Evolutionary conservation across 2,113 vertebrate genomes (phyloP).

Genomic region (Ondatra zibethicus): DNA sequence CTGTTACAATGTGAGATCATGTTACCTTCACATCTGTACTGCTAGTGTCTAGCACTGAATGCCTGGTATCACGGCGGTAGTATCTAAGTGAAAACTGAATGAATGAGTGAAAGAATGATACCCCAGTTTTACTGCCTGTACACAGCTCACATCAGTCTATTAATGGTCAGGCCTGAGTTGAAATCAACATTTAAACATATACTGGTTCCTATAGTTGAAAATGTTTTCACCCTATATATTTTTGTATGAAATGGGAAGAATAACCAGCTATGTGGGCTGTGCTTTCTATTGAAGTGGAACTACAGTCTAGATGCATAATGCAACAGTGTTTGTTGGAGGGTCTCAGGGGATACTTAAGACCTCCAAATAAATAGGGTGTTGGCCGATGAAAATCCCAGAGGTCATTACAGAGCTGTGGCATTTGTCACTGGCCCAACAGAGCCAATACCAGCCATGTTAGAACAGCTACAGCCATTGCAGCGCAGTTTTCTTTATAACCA

Average conservation of each 20-base stretch:
- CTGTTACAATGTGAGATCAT: constrained; percentile 18
- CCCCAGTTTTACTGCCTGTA: constrained; percentile 9
- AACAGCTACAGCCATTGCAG: constrained; percentile 2
- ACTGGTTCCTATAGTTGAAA: constrained; percentile 54
- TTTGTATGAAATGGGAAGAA: constrained; percentile 39
- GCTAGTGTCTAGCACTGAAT: neutral
- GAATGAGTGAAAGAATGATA: neutral
- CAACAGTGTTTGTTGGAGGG: constrained; percentile 65
- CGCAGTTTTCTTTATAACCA: neutral
- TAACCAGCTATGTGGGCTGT: constrained; percentile 52
- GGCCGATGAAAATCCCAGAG: constrained; percentile 65
- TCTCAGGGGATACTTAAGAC: constrained; percentile 72
- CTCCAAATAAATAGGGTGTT: constrained; percentile 75
- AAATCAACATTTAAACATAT: constrained; percentile 53
- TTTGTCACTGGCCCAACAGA: constrained; percentile 73
- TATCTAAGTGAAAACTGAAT: neutral
- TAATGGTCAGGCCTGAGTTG: constrained; percentile 14
- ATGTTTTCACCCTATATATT: constrained; percentile 50
- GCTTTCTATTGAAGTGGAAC: constrained; percentile 67
- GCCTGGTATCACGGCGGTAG: neutral
- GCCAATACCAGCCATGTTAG: constrained; percentile 36
- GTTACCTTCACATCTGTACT: neutral
- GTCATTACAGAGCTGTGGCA: constrained; percentile 76
- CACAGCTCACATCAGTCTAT: constrained; percentile 17
- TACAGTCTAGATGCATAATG: constrained; percentile 61